Evolutionary conservation across 1,140 invertebrate species (phyloP), one percentile per base, ranked within the genome.

Genomic region (Coboldia fuscipes): DNA sequence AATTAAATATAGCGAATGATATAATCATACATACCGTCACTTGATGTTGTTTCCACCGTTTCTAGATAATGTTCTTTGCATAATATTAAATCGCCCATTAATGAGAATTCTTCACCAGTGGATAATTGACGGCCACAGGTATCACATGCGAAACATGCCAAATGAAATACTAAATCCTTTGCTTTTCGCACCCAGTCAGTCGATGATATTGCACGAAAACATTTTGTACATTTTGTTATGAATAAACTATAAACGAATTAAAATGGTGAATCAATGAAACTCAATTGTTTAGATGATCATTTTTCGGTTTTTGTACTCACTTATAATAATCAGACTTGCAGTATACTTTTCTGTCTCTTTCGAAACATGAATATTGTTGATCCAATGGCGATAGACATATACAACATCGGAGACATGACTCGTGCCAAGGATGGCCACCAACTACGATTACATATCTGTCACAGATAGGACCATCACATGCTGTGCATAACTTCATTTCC

Each of bases 131-230:
- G 66, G 44, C 93, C 92, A 57, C 94, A 98, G 22, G 83, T 80
- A 54, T 97, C 88, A 54, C 94, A 98, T 6, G 90, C 85, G 59
- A 98, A 98, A 62, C 94, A 98, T 3, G 94, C 93, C 50, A 98
- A 62, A 58, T 98, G 94, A 58, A 96, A 98, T 13, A 97, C 83
- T 50, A 86, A 75, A 42, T 90, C 80, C 30, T 82, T 63, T 8
- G 93, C 92, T 53, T 88, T 73, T 35, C 94, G 64, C 39, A 98
- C 90, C 94, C 94, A 98, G 60, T 97, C 93, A 10, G 83, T 81
- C 1, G 90, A 72, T 8, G 82, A 80, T 44, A 98, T 92, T 39
- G 72, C 72, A 33, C 92, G 72, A 38, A 73, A 73, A 54, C 94
- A 98, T 57, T 93, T 93, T 21, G 85, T 81, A 59, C 94, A 98